Base-by-base conservation (phyloP, 2,797 vertebrate species). In the Varecia variegata region DNA sequence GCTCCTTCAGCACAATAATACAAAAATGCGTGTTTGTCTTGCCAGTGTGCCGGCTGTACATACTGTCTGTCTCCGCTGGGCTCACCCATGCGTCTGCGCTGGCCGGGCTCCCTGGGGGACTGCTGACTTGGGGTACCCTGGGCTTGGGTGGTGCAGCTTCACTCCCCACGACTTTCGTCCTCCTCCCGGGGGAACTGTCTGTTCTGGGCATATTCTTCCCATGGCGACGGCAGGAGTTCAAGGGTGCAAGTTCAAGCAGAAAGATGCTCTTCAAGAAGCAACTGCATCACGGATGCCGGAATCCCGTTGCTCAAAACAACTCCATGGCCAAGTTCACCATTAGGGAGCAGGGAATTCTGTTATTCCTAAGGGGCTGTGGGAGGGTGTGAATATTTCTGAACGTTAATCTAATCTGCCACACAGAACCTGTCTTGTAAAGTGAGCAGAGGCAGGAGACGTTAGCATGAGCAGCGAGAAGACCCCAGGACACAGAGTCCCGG, bases 31-130 rank as follows among this genome's bases (percentile, higher is more conserved):
- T 27, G 15, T 38, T n/a, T 32, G 23, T 50, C 30, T 93, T 35
- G 4, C 2, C 23, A 17, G 7, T 12, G 58, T 60, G 27, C 62
- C n/a, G 3, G 9, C 4, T 45, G 47, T 8, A 2, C 10, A 0
- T 8, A 9, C 25, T 35, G 1, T 25, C 38, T 40, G 50, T 52
- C 30, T 54, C 62, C 25, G 21, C 4, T 35, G 30, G 85, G 43
- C 10, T 86, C 21, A 0, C 35, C 40, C 18, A 18, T 7, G 2
- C 1, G 1, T n/a, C 30, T 38, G 67, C 5, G 21, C n/a, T 30
- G 43, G 3, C 23, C 43, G 27, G 62, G 17, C 4, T 43, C 30
- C 15, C 40, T 23, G 5, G 27, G 47, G 11, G 32, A 2, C 35
- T 74, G 20, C n/a, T 11, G 47, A n/a, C 68, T 30, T 32, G 14